A percentile compares a stretch with the other conserved stretches of the same genome.
Evolutionary conservation across 2,113 vertebrate species (phyloP).

Genomic region (Pao palembangensis): DNA sequence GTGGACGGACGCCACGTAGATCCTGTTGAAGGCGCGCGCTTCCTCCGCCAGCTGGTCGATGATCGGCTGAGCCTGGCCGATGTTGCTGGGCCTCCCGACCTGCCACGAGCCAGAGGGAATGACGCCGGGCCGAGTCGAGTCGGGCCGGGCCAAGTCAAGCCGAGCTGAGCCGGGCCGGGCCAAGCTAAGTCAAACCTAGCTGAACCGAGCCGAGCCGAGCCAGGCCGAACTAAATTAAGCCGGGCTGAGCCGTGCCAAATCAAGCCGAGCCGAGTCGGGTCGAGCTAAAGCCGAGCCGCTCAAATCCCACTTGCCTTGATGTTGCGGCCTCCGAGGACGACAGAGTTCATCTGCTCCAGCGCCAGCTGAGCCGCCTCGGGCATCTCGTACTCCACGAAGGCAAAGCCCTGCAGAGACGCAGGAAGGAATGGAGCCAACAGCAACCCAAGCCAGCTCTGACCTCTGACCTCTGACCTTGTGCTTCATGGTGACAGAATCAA

Average conservation of each 20-base stretch:
- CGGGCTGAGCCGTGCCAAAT: too few relatives aligned
- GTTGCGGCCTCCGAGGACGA: constrained; percentile 90
- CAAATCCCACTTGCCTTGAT: constrained; percentile 76
- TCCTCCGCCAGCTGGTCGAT: constrained; percentile 95
- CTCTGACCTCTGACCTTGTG: constrained; percentile 81
- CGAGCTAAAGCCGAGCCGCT: too few relatives aligned
- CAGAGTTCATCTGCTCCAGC: constrained; percentile 94
- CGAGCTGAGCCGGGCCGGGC: too few relatives aligned
- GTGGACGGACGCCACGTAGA: constrained; percentile 91
- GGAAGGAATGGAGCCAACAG: not conserved
- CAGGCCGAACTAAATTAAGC: too few relatives aligned
- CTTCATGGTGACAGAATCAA: constrained; percentile 96
- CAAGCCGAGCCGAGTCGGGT: too few relatives aligned
- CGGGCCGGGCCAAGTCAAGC: too few relatives aligned
- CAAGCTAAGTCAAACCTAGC: too few relatives aligned
- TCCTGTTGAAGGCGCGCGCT: constrained; percentile 90
- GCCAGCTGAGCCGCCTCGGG: constrained; percentile 91
- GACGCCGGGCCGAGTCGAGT: not conserved
- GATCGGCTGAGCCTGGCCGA: constrained; percentile 93
- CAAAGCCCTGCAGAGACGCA: constrained; percentile 80
- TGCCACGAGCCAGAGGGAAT: constrained; percentile 40
- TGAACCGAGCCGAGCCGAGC: too few relatives aligned
- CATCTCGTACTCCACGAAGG: constrained; percentile 93
- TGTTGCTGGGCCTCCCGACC: constrained; percentile 93
- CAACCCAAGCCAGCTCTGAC: too few relatives aligned